phyloP scores from a whole-genome alignment of 2,797 vertebrate genomes.

The Lerista edwardsae region DNA sequence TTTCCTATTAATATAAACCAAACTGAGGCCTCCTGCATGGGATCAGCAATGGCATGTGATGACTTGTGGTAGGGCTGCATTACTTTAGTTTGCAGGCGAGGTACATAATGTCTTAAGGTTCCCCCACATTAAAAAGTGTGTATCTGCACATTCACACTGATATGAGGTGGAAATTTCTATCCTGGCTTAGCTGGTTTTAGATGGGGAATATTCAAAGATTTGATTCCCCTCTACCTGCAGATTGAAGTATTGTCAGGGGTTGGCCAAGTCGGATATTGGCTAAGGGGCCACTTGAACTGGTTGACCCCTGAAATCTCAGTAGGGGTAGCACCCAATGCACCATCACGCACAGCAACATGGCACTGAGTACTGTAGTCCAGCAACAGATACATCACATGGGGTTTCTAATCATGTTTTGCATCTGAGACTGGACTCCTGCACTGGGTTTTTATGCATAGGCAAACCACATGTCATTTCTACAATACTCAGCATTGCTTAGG shows the following conservation, averaged over 20 bases:
- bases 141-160: neutral
- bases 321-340: too few relatives aligned
- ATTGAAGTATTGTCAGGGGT: neutral
- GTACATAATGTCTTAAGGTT: neutral
- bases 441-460: neutral
- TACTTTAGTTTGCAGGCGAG: neutral
- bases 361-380: neutral
- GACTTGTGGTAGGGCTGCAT: neutral
- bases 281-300: too few relatives aligned
- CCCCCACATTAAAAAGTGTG: neutral
- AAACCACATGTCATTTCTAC: neutral
- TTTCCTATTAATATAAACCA: neutral
- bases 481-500: neutral
- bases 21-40: constrained; percentile 16
- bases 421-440: neutral
- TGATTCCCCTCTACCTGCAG: neutral
- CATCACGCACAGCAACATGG: too few relatives aligned
- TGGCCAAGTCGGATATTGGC: too few relatives aligned
- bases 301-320: too few relatives aligned
- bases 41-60: neutral
- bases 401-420: neutral
- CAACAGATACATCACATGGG: neutral
- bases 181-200: neutral
- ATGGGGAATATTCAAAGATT: neutral
- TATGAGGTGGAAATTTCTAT: neutral